These are phyloP conservation scores for Argyra leucocephala DNA, from an alignment of 2,888 invertebrate genomes.

Conservation along the genomic window DNA sequence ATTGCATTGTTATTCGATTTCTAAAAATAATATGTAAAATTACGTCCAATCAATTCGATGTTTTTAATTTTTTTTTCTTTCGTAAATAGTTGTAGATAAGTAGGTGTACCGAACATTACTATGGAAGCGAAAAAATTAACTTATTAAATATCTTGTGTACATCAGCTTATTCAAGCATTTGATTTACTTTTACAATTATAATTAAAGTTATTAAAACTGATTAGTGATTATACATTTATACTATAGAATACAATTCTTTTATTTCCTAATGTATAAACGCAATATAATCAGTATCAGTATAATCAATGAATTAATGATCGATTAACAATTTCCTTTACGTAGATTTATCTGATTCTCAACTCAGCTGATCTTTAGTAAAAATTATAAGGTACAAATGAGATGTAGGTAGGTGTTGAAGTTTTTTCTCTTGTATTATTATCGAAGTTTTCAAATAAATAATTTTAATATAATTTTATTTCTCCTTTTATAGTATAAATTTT, in stretches of 20 bases:
- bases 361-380: not conserved
- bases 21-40: not conserved
- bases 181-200: not conserved
- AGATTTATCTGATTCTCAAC: not conserved
- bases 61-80: not conserved
- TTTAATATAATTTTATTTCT: not conserved
- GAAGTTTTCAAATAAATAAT: not conserved
- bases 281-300: no score
- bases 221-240: not conserved
- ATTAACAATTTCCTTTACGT: not conserved
- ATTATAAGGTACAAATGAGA: not conserved
- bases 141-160: not conserved
- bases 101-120: not conserved
- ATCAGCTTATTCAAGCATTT: not conserved
- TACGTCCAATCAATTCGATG: not conserved
- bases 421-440: not conserved
- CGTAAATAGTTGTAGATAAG: not conserved
- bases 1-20: not conserved
- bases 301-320: no score
- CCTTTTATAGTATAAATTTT: not conserved
- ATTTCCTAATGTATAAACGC: no score
- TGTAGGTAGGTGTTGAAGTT: conserved; percentile 1
- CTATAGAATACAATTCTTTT: not conserved
- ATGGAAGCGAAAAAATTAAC: not conserved
- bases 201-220: not conserved